Conservation (phyloP, 2,797 vertebrate genomes). For the Decapterus maruadsi region DNA sequence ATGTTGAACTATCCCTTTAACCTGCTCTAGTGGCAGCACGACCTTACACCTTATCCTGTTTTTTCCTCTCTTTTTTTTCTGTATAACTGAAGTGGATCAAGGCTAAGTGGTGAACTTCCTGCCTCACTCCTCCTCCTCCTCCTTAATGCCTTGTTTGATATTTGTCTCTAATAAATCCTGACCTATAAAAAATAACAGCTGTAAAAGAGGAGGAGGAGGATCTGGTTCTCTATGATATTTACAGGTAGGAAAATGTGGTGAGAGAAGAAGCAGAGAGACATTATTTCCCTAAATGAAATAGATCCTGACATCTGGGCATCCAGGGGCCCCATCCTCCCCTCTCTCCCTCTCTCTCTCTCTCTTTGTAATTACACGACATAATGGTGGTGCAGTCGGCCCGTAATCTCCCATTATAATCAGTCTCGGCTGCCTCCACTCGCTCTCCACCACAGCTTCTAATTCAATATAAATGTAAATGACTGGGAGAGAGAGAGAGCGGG, state of each 20-base stretch:
- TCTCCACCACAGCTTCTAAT: constrained; percentile 79
- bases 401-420: constrained; percentile 85
- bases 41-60: too few relatives aligned
- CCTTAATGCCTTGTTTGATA: constrained; percentile 58
- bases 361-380: constrained; percentile 83
- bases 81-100: constrained; percentile 42
- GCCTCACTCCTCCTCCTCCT: constrained; percentile 38
- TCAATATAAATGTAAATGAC: constrained; percentile 86
- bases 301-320: constrained; percentile 72
- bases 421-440: constrained; percentile 78
- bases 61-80: too few relatives aligned
- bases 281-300: constrained; percentile 77
- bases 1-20: too few relatives aligned
- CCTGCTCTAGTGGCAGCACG: too few relatives aligned
- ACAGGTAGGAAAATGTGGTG: constrained; percentile 58
- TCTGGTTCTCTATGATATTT: constrained; percentile 62
- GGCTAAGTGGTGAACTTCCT: constrained; percentile 29
- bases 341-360: constrained; percentile 61
- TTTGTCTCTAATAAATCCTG: constrained; percentile 67
- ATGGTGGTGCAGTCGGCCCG: constrained; percentile 78
- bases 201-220: constrained; percentile 23
- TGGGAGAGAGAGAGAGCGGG: constrained; percentile 15
- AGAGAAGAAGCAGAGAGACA: constrained; percentile 46
- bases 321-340: constrained; percentile 36
- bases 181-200: constrained; percentile 54